phyloP scores from a whole-genome alignment of 2,113 vertebrate species.

The Piaya cayana region DNA sequence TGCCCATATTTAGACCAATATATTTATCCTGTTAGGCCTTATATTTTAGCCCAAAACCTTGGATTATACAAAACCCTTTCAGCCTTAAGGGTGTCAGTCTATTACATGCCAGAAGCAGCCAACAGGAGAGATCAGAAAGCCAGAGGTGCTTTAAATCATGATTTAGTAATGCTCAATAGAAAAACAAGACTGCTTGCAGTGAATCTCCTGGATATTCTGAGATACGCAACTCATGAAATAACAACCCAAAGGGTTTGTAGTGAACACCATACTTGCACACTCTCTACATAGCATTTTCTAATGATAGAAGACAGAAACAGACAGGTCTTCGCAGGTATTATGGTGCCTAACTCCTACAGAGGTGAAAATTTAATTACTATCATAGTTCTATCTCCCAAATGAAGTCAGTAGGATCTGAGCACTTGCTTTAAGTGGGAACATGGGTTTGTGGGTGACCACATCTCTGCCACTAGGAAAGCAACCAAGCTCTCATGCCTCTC shows the following conservation, averaged over 20 bases:
- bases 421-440: neutral
- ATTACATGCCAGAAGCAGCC: neutral
- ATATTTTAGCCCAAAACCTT: neutral
- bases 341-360: neutral
- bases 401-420: neutral
- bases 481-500: neutral
- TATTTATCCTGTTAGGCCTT: neutral
- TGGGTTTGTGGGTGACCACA: neutral
- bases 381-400: neutral
- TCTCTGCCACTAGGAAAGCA: neutral
- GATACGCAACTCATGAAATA: neutral
- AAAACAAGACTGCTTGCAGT: neutral
- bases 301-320: neutral
- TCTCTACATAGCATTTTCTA: neutral
- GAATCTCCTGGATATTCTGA: neutral
- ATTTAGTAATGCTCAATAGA: neutral
- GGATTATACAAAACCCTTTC: neutral
- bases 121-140: neutral
- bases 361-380: neutral
- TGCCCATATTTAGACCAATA: neutral
- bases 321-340: neutral
- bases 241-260: fast-evolving
- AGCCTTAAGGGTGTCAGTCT: neutral
- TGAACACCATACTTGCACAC: neutral
- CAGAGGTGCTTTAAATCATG: neutral